Conservation (phyloP, 1,140 invertebrate genomes). For the Akabosia matsudoensis region DNA sequence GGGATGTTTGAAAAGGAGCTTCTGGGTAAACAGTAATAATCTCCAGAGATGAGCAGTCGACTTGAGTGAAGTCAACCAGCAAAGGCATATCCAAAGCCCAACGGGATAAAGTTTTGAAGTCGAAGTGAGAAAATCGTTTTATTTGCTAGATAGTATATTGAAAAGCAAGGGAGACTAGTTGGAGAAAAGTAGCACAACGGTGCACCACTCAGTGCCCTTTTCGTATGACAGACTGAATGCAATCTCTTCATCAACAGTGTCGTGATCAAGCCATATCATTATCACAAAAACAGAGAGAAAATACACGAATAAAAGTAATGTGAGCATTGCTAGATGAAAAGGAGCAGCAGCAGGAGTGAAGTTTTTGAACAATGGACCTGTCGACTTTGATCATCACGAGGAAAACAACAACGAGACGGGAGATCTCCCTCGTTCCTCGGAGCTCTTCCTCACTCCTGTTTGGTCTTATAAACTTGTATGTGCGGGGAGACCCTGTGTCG, state of each 20-base stretch:
- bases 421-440: slow-evolving; percentile 19
- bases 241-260: not conserved
- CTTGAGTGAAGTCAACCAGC: slow-evolving; percentile 10
- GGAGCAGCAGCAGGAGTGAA: not conserved
- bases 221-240: not conserved
- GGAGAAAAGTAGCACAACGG: not conserved
- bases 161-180: not conserved
- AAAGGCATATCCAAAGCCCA: not conserved
- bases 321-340: not conserved
- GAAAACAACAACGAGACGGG: not conserved
- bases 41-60: slow-evolving; percentile 17
- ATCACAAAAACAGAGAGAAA: slow-evolving; percentile 6
- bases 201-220: no score
- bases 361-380: slow-evolving; percentile 21
- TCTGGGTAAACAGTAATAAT: slow-evolving; percentile 21
- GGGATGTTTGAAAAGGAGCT: not conserved
- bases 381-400: slow-evolving; percentile 17
- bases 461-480: not conserved
- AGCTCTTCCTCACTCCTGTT: not conserved
- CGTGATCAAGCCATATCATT: slow-evolving; percentile 7
- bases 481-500: no score
- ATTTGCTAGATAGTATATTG: not conserved
- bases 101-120: not conserved
- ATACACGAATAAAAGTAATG: slow-evolving; percentile 3
- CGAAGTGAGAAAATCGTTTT: not conserved